Evolutionary conservation across 2,113 vertebrate genomes (phyloP).

Genomic region (Puffinus mauretanicus): DNA sequence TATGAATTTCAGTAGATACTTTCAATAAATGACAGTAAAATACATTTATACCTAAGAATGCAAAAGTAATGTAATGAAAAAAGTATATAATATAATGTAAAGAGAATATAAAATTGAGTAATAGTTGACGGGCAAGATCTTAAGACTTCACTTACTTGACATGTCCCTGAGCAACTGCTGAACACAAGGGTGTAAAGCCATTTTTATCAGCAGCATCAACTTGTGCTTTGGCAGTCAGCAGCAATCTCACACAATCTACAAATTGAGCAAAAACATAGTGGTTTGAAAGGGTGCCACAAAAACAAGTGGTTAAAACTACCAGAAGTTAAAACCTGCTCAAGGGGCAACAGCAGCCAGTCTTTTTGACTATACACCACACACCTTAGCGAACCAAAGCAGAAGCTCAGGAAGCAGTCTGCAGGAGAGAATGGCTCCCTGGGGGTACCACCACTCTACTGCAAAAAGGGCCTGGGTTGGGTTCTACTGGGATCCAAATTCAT

Average conservation of each 20-base stretch:
- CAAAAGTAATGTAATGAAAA: background rate
- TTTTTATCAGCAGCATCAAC: slow-evolving; percentile 86
- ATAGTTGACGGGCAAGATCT: background rate
- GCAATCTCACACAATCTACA: slow-evolving; percentile 92
- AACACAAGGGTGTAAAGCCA: slow-evolving; percentile 92
- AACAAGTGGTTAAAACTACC: background rate
- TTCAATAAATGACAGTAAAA: background rate
- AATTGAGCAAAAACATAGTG: background rate
- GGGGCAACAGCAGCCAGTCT: background rate
- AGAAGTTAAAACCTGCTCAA: background rate
- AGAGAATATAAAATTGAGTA: background rate
- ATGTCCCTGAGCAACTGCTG: slow-evolving; percentile 87
- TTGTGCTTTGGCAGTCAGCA: slow-evolving; percentile 88
- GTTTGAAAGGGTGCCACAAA: background rate
- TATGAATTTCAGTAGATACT: background rate
- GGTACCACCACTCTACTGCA: background rate
- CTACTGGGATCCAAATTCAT: background rate
- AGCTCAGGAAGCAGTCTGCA: background rate
- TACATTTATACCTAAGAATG: background rate
- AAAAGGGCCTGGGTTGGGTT: background rate
- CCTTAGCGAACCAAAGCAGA: background rate
- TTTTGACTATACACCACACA: background rate
- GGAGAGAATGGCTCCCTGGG: background rate
- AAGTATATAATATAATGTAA: background rate
- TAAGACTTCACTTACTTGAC: slow-evolving; percentile 79